These are phyloP conservation scores for Lutraria lutraria DNA, from an alignment of 2,888 invertebrate genomes.

Conservation along the genomic window DNA sequence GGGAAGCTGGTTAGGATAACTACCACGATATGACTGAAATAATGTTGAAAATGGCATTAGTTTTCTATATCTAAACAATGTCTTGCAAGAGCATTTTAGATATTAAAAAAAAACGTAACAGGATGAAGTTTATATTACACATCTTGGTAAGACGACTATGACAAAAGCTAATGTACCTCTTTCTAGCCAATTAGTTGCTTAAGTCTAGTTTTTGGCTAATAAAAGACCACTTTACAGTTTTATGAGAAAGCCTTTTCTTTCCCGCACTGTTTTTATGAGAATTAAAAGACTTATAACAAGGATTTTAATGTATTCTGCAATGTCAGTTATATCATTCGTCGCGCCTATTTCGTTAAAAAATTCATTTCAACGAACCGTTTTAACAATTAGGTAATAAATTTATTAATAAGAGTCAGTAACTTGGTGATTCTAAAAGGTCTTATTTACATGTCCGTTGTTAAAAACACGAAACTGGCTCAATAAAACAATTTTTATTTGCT, in stretches of 20 bases:
- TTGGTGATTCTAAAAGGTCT: background rate
- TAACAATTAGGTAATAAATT: slow-evolving; percentile 4
- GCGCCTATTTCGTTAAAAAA: background rate
- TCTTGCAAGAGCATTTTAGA: no score
- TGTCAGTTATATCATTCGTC: background rate
- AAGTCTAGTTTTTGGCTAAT: no score
- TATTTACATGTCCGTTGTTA: background rate
- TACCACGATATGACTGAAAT: no score
- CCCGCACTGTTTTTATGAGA: background rate
- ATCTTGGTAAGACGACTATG: no score
- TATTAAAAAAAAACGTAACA: no score
- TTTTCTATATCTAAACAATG: no score
- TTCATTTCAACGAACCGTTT: background rate
- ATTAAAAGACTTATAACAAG: background rate
- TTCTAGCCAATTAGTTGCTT: no score
- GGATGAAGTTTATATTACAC: no score
- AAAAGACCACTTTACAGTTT: background rate
- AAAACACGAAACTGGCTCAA: background rate
- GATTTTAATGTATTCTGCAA: background rate
- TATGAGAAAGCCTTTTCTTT: background rate
- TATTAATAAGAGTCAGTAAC: background rate
- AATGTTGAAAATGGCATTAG: no score
- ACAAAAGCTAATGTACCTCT: no score
- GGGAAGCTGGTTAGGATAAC: no score
- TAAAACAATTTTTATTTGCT: slow-evolving; percentile 12